phyloP scores from a whole-genome alignment of 2,888 invertebrate species.

The Coelogynopora nodosa region DNA sequence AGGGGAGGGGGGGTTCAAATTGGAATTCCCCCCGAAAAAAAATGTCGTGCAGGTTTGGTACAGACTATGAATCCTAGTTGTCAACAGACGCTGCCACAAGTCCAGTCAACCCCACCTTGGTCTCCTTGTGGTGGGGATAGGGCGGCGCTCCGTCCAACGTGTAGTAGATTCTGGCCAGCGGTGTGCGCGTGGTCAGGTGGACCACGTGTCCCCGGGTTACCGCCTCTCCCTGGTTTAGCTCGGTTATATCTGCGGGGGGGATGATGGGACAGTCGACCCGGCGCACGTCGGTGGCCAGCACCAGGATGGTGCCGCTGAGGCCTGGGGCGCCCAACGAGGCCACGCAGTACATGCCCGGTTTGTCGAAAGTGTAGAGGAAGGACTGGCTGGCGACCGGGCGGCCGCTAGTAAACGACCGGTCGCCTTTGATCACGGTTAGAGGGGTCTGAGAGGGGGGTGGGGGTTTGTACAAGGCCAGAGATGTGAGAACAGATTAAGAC shows the following conservation, averaged over 20 bases:
- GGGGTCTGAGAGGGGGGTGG: slow-evolving; percentile 53
- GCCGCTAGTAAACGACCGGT: slow-evolving; percentile 60
- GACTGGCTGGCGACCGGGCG: slow-evolving; percentile 56
- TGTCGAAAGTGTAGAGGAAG: slow-evolving; percentile 61
- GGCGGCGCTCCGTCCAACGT: slow-evolving; percentile 60
- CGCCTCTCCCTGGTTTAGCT: slow-evolving; percentile 52
- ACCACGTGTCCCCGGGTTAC: slow-evolving; percentile 54
- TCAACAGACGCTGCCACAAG: too few relatives aligned
- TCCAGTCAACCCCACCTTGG: not conserved
- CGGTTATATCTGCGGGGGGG: slow-evolving; percentile 53
- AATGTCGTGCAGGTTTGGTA: too few relatives aligned
- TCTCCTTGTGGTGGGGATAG: slow-evolving; percentile 50
- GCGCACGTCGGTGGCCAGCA: slow-evolving; percentile 54
- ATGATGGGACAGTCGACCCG: not conserved
- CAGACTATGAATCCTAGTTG: too few relatives aligned
- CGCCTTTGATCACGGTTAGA: slow-evolving; percentile 57
- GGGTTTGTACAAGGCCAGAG: too few relatives aligned
- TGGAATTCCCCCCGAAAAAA: too few relatives aligned
- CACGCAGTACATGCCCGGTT: slow-evolving; percentile 57
- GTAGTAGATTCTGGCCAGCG: slow-evolving; percentile 57
- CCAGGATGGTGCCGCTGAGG: slow-evolving; percentile 55
- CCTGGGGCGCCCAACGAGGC: slow-evolving; percentile 60
- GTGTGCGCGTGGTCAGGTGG: slow-evolving; percentile 53
- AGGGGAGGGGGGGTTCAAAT: too few relatives aligned
- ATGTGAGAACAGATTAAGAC: too few relatives aligned